These are phyloP conservation scores for Tachyglossus aculeatus DNA, from an alignment of 2,797 vertebrate species.

Conservation along the genomic window DNA sequence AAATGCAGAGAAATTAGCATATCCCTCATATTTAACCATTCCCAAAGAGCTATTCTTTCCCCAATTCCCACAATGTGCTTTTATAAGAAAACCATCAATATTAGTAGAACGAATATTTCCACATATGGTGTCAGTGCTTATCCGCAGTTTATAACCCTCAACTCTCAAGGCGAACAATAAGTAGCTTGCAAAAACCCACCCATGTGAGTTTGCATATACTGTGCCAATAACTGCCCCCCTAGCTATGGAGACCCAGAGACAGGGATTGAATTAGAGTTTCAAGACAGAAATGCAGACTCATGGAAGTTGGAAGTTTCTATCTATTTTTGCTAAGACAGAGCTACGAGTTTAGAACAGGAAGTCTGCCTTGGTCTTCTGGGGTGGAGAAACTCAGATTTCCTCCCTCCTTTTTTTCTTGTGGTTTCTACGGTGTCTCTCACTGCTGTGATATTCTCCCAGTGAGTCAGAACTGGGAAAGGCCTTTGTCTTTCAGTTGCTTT, in stretches of 20 bases:
- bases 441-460: too few relatives aligned
- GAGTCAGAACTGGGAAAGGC: too few relatives aligned
- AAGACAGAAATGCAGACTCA: neutral
- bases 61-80: conserved; percentile 35
- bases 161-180: neutral
- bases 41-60: conserved; percentile 28
- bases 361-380: too few relatives aligned
- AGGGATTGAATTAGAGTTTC: neutral
- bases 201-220: neutral
- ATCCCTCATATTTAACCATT: conserved; percentile 54
- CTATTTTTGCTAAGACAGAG: too few relatives aligned
- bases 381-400: neutral
- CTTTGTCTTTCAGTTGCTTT: too few relatives aligned
- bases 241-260: neutral
- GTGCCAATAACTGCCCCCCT: too few relatives aligned
- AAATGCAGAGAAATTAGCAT: conserved; percentile 45
- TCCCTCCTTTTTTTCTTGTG: neutral
- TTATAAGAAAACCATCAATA: conserved; percentile 33
- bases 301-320: neutral
- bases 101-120: conserved; percentile 6
- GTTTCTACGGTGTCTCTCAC: neutral
- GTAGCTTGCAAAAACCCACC: neutral
- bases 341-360: too few relatives aligned
- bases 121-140: conserved; percentile 14
- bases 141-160: neutral